Conservation (phyloP, 1,140 invertebrate genomes). For the Anthonomus grandis region DNA sequence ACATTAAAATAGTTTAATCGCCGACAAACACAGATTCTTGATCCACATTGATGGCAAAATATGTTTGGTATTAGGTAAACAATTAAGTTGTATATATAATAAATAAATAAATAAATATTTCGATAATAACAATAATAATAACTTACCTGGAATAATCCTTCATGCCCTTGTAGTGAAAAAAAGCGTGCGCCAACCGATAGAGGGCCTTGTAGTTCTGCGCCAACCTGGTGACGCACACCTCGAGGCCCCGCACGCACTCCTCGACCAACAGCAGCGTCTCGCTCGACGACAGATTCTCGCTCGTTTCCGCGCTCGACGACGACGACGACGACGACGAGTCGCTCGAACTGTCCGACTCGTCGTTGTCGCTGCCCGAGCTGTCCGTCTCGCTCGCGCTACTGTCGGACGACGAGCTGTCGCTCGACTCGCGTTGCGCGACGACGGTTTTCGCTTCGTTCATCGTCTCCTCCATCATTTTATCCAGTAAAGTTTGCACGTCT, state of each 20-base stretch:
- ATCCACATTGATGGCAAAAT: too few relatives aligned
- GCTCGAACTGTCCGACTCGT: conserved; percentile 43
- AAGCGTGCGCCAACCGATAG: conserved; percentile 82
- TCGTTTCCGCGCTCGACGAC: conserved; percentile 36
- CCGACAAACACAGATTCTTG: too few relatives aligned
- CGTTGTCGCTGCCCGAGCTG: conserved; percentile 33
- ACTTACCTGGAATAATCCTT: conserved; percentile 67
- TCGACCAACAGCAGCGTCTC: conserved; percentile 42
- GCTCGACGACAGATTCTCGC: conserved; percentile 38
- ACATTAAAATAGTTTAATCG: too few relatives aligned
- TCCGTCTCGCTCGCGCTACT: conserved; percentile 23
- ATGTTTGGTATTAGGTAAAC: too few relatives aligned
- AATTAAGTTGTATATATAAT: too few relatives aligned
- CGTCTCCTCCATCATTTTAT: conserved; percentile 51
- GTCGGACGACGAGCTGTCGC: conserved; percentile 32
- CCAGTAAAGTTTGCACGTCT: conserved; percentile 52
- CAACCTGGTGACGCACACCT: conserved; percentile 80
- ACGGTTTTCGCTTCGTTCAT: too few relatives aligned
- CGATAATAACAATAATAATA: too few relatives aligned
- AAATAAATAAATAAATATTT: too few relatives aligned
- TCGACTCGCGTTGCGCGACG: too few relatives aligned
- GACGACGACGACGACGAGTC: conserved; percentile 38
- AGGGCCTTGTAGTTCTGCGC: conserved; percentile 91
- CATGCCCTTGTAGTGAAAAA: conserved; percentile 67
- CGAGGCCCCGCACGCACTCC: conserved; percentile 55